Evolutionary conservation across 2,113 vertebrate genomes (phyloP).

Genomic region (Thamnaconus septentrionalis): DNA sequence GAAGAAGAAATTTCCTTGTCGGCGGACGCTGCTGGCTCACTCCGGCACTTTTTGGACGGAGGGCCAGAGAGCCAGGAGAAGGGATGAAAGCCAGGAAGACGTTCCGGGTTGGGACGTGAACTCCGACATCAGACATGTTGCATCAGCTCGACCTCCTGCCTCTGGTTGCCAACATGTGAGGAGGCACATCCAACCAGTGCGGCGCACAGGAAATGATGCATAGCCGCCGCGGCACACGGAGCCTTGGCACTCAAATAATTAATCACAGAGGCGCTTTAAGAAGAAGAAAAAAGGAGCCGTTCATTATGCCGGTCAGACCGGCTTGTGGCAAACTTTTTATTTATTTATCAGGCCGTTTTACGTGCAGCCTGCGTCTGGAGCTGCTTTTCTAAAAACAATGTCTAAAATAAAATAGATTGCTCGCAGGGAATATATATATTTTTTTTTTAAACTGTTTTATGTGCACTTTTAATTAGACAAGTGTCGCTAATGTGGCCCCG

Average conservation of each 20-base stretch:
- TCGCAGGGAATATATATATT: no score
- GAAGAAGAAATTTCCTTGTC: no score
- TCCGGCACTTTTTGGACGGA: background rate
- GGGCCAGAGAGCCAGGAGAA: slow-evolving; percentile 21
- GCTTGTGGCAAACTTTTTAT: no score
- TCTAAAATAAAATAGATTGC: no score
- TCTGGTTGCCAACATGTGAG: slow-evolving; percentile 14
- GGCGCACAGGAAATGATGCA: slow-evolving; percentile 9
- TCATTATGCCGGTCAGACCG: no score
- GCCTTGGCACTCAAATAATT: slow-evolving; percentile 33
- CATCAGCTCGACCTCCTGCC: slow-evolving; percentile 19
- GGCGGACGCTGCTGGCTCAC: no score
- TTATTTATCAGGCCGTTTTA: no score
- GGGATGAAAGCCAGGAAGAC: slow-evolving; percentile 28
- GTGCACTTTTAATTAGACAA: slow-evolving; percentile 3
- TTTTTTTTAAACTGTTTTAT: slow-evolving; percentile 3
- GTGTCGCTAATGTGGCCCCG: no score
- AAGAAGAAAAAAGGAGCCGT: no score
- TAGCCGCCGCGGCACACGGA: background rate
- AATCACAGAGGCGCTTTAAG: slow-evolving; percentile 24
- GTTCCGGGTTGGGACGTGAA: slow-evolving; percentile 10
- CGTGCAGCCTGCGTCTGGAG: no score
- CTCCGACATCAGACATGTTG: slow-evolving; percentile 28
- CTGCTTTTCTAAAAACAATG: no score
- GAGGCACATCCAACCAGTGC: slow-evolving; percentile 1